Evolutionary conservation across 2,797 vertebrate genomes (phyloP), one percentile per base, ranked within the genome.

Genomic region (Sebastes ruberrimus): DNA sequence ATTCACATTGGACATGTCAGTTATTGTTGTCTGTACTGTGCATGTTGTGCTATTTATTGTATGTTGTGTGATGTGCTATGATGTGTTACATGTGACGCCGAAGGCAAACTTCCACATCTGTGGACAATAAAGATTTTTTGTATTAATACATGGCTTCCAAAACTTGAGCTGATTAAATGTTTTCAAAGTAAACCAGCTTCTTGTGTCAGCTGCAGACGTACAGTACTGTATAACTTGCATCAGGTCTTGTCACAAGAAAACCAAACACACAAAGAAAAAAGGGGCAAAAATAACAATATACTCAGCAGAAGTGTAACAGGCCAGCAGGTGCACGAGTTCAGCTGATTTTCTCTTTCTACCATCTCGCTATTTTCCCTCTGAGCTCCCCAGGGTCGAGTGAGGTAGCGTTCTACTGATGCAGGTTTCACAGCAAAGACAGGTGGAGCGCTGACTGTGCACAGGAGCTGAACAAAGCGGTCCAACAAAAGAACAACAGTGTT

Each of bases 301-400:
- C 62, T 81, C 71, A 72, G 71, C 71, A 76, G 57, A 71, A 20
- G 30, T 8, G 6, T 23, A 61, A 60, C 56, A 59, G 49, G 57
- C 27, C 62, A 75, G 74, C 74, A 70, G 60, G 61, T 74, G 71
- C 22, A 20, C 11, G 20, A 35, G 68, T 59, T 75, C 67, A 84
- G 75, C 27, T 60, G 42, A 60, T 57, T 60, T 52, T 67, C 33
- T 28, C 49, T 60, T 56, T 49, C 18, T 16, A 30, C 46, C 60
- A 22, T 56, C 66, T 53, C 38, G 7, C 13, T 52, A 2, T 20
- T 57, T 72, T 10, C 38, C 25, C 27, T 57, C 59, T 49, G 20
- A 7, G 11, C 7, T 32, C 68, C 72, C 46, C 46, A 6, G 78
- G 64, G 67, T 57, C 4, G 33, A 35, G 38, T 9, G 53, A 76